These are phyloP conservation scores for Tetrapedia diversipes DNA, from an alignment of 2,888 invertebrate species.

Conservation along the genomic window DNA sequence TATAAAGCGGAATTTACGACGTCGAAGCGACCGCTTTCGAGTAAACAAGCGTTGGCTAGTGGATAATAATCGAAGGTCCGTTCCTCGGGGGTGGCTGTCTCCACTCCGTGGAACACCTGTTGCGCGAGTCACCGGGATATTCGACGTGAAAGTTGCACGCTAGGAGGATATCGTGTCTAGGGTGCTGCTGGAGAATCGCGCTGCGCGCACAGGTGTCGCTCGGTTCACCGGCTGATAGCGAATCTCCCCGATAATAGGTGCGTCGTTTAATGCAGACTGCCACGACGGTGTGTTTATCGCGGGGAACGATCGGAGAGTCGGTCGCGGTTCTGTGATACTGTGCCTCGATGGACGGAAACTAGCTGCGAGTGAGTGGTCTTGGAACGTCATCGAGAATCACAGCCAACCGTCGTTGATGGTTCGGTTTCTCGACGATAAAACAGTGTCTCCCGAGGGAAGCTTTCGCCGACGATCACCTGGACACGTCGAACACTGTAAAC, in stretches of 20 bases:
- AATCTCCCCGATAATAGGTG: background rate
- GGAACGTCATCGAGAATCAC: background rate
- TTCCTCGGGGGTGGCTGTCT: constrained; percentile 3
- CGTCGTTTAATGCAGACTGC: background rate
- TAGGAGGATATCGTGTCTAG: background rate
- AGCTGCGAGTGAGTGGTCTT: background rate
- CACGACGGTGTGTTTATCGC: background rate
- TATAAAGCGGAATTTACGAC: background rate
- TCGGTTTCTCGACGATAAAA: too few species aligned
- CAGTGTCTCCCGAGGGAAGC: too few species aligned
- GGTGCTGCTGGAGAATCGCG: background rate
- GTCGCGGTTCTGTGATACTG: constrained; percentile 15
- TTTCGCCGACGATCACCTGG: too few species aligned
- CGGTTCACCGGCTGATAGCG: background rate
- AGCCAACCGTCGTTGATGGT: background rate
- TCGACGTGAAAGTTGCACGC: too few species aligned
- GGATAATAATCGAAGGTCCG: background rate
- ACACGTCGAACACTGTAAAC: too few species aligned
- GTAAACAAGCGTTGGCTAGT: background rate
- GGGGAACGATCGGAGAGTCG: background rate
- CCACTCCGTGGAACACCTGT: constrained; percentile 40
- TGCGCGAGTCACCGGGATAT: constrained; percentile 6
- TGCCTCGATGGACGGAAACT: constrained; percentile 10
- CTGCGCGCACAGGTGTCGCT: background rate
- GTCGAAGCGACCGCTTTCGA: background rate